Conservation (phyloP, 2,113 vertebrate species). For the Shinisaurus crocodilurus region DNA sequence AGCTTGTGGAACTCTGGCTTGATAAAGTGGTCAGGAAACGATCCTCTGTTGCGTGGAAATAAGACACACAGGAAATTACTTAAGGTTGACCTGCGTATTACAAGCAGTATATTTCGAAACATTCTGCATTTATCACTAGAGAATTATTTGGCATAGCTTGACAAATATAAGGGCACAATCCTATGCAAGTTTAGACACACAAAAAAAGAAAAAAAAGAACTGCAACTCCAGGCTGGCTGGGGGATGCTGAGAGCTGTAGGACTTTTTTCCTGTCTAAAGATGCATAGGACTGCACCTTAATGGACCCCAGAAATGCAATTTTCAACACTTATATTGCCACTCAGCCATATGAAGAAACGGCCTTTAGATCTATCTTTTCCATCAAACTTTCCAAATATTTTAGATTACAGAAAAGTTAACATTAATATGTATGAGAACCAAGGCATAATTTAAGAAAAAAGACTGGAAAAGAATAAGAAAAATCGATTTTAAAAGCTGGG, state of each 20-base stretch:
- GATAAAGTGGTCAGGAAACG: conserved; percentile 86
- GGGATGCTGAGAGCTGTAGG: no score
- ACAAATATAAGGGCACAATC: background rate
- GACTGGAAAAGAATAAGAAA: background rate
- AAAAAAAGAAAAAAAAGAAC: no score
- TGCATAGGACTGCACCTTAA: no score
- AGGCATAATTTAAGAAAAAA: background rate
- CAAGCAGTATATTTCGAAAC: background rate
- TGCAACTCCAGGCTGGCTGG: no score
- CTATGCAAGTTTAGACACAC: no score
- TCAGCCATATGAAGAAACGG: background rate
- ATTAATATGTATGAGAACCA: background rate
- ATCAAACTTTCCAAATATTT: background rate
- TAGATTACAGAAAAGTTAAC: background rate
- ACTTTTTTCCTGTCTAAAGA: no score
- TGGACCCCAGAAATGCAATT: background rate
- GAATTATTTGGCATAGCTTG: background rate
- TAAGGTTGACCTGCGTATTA: background rate
- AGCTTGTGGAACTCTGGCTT: conserved; percentile 82
- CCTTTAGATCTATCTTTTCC: background rate
- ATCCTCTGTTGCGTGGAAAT: conserved; percentile 83
- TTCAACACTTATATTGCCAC: background rate
- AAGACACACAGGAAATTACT: conserved; percentile 11
- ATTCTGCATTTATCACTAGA: background rate
- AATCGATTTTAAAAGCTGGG: no score